Evolutionary conservation across 2,113 vertebrate species (phyloP).

Genomic region (Cavia porcellus): DNA sequence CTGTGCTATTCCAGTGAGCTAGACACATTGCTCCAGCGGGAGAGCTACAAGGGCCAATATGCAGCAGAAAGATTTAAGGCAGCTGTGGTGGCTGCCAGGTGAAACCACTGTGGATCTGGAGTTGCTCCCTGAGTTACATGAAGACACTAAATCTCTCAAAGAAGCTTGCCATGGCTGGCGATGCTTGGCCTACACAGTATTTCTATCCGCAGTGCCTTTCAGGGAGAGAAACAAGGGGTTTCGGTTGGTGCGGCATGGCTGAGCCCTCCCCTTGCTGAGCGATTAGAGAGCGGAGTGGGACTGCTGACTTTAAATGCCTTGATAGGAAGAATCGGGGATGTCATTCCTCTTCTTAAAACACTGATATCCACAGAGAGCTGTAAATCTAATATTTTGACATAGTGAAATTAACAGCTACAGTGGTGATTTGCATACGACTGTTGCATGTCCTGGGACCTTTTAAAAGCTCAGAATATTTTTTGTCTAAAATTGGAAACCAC

Average conservation of each 20-base stretch:
- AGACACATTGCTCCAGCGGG: fast-evolving
- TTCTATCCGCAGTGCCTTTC: neutral
- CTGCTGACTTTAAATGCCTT: conserved; percentile 63
- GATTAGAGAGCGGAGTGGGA: conserved; percentile 62
- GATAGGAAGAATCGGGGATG: conserved; percentile 56
- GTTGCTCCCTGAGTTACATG: neutral
- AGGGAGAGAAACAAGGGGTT: conserved; percentile 47
- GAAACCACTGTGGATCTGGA: fast-evolving
- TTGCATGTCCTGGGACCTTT: conserved; percentile 78
- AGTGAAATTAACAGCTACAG: conserved; percentile 68
- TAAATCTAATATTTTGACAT: conserved; percentile 72
- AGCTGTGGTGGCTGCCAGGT: neutral
- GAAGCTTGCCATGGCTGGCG: neutral
- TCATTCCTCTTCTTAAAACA: conserved; percentile 66
- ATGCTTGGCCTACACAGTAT: neutral
- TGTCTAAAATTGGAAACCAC: conserved; percentile 59
- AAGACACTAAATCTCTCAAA: conserved; percentile 4
- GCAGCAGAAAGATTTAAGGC: neutral
- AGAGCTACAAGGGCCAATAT: neutral
- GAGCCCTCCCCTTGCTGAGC: conserved; percentile 49
- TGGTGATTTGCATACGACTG: conserved; percentile 75
- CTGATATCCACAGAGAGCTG: conserved; percentile 64
- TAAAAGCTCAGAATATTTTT: conserved; percentile 56
- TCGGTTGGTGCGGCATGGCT: neutral
- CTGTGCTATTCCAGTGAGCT: neutral